Percentiles rank a stretch among this genome's conserved stretches.
phyloP scores from a whole-genome alignment of 2,113 vertebrate genomes.

The Alces alces region DNA sequence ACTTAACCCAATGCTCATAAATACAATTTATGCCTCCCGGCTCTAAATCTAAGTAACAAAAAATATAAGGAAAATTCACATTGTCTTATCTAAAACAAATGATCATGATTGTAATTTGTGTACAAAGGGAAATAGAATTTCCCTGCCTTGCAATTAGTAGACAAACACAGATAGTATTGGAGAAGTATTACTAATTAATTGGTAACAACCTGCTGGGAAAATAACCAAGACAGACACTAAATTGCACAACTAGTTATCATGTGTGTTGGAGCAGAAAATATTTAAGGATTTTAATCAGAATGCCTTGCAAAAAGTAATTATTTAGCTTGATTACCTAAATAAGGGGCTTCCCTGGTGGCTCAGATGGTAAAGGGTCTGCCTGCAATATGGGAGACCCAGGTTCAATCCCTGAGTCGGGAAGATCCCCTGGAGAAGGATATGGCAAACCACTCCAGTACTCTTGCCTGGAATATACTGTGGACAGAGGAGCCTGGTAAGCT shows the following conservation, averaged over 20 bases:
- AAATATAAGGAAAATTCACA: constrained; percentile 44
- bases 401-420: not conserved
- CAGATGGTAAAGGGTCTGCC: accelerated
- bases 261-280: constrained; percentile 76
- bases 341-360: not conserved
- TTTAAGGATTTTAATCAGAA: constrained; percentile 82
- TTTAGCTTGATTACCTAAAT: constrained; percentile 36
- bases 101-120: constrained; percentile 71
- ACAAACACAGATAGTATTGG: constrained; percentile 60
- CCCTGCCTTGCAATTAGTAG: constrained; percentile 72
- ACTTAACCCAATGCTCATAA: constrained; percentile 30
- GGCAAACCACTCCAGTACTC: not conserved
- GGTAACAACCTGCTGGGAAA: constrained; percentile 84
- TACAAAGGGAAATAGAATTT: constrained; percentile 70
- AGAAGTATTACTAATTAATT: constrained; percentile 85
- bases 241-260: constrained; percentile 78
- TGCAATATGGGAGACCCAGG: not conserved
- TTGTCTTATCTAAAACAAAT: constrained; percentile 66
- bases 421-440: not conserved
- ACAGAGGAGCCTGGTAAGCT: not conserved
- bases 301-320: constrained; percentile 53
- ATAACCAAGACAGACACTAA: constrained; percentile 78
- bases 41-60: constrained; percentile 57
- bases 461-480: not conserved
- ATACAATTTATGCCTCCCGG: constrained; percentile 36